Percentiles rank a stretch among this genome's conserved stretches.
Evolutionary conservation across 2,113 vertebrate genomes (phyloP).

Genomic region (Phylloscopus trochiloides): DNA sequence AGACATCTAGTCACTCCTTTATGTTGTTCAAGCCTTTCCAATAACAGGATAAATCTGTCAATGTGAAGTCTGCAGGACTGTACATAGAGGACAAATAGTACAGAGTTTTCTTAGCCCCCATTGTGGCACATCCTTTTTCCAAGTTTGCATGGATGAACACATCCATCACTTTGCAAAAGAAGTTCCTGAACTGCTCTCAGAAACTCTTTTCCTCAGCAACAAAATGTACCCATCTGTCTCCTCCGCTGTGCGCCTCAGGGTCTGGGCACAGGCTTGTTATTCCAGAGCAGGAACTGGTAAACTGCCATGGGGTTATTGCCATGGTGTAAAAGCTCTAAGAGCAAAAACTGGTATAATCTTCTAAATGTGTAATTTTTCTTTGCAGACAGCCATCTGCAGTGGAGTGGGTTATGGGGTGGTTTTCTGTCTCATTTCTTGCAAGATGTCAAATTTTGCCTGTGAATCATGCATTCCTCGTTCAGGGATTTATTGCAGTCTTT

Average conservation of each 20-base stretch:
- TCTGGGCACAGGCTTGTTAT: neutral
- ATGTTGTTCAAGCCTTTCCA: neutral
- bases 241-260: neutral
- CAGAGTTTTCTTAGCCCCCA: neutral
- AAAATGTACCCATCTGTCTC: constrained; percentile 4
- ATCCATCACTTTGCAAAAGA: constrained; percentile 35
- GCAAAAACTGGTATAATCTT: neutral
- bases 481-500: neutral
- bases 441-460: neutral
- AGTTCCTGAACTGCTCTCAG: neutral
- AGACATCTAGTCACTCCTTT: neutral
- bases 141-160: neutral
- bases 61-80: neutral
- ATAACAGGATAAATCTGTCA: neutral
- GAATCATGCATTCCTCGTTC: neutral
- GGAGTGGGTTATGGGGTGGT: neutral
- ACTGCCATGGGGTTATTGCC: neutral
- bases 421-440: neutral
- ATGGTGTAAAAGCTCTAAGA: neutral
- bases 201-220: neutral
- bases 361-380: neutral
- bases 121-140: neutral
- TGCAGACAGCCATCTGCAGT: neutral
- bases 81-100: neutral
- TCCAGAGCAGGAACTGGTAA: neutral